Evolutionary conservation across 35 echinoderm and acorn worm genomes (phyloP), one percentile per base, ranked within the genome.

Genomic region (Heliocidaris tuberculata): DNA sequence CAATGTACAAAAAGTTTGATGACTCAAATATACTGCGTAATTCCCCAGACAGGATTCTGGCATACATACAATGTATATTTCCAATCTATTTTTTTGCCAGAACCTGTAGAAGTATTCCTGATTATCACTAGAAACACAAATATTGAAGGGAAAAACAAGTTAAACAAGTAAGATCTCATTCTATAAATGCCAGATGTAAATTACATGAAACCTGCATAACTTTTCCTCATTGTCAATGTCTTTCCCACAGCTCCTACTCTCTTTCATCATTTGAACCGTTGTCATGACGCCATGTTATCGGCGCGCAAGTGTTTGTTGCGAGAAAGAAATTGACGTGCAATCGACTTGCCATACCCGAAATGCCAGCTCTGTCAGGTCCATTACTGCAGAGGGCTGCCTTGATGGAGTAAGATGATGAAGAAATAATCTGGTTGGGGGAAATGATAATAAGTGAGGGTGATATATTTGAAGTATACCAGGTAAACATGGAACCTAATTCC

Each of bases 291-390:
- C 65, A 78, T 78, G 17, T 78, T 78, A 78, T 78, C 65, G 65
- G 65, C 17, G 27, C 65, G 65, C 65, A 78, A 78, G 65, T 78
- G 65, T n/a, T 78, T 78, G 65, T 78, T n/a, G 65, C 27, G 65
- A 24, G 65, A 78, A n/a, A 78, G 65, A 78, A 78, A 78, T 78
- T 78, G 65, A 78, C 17, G 65, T 78, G 65, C 65, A 78, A 78
- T 78, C 65, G 65, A 78, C 65, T 78, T 78, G 65, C 65, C 65
- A 78, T n/a, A 78, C 65, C 65, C 65, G 21, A 78, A 78, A 78
- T 78, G 65, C 65, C 65, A 78, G 65, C 27, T 78, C 65, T 78
- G 65, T 78, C 65, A 78, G 65, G 27, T 4, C 65, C 65, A 78
- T 78, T 78, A 78, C 65, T 7, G 21, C 65, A 6, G 65, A 78